These are phyloP conservation scores for Lobophora halterata DNA, from an alignment of 2,888 invertebrate genomes.

Conservation along the genomic window DNA sequence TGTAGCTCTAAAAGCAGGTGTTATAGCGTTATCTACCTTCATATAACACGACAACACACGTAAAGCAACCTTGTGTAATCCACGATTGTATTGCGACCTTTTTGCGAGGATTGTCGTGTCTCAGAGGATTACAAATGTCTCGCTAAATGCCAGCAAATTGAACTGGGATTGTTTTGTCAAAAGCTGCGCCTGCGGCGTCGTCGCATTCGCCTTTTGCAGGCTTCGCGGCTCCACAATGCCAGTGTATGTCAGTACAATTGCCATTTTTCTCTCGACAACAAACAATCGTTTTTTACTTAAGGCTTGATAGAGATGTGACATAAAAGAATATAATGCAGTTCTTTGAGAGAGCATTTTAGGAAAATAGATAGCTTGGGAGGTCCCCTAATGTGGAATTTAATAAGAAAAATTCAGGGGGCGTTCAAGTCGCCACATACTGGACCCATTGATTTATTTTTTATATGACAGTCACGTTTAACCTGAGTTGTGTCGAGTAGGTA, in stretches of 20 bases:
- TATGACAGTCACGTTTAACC: no score
- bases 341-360: slow-evolving; percentile 1
- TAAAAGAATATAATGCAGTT: slow-evolving; percentile 6
- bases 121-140: slow-evolving; percentile 53
- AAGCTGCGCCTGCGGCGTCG: slow-evolving; percentile 61
- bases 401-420: no score
- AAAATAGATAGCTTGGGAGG: slow-evolving; percentile 10
- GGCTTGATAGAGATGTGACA: slow-evolving; percentile 2
- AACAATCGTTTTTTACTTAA: slow-evolving; percentile 9
- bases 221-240: slow-evolving; percentile 40
- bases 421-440: no score
- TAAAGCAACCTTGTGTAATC: slow-evolving; percentile 14
- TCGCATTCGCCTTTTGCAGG: slow-evolving; percentile 67
- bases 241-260: slow-evolving; percentile 14
- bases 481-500: no score
- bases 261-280: slow-evolving; percentile 13
- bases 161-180: slow-evolving; percentile 51
- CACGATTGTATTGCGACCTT: slow-evolving; percentile 38
- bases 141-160: slow-evolving; percentile 70
- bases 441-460: no score
- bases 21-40: slow-evolving; percentile 9
- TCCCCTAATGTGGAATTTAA: no score
- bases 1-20: slow-evolving; percentile 15
- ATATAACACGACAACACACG: slow-evolving; percentile 5
- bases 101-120: slow-evolving; percentile 50